Evolutionary conservation across 1,140 invertebrate genomes (phyloP), one percentile per base, ranked within the genome.

Genomic region (Zophobas morio): DNA sequence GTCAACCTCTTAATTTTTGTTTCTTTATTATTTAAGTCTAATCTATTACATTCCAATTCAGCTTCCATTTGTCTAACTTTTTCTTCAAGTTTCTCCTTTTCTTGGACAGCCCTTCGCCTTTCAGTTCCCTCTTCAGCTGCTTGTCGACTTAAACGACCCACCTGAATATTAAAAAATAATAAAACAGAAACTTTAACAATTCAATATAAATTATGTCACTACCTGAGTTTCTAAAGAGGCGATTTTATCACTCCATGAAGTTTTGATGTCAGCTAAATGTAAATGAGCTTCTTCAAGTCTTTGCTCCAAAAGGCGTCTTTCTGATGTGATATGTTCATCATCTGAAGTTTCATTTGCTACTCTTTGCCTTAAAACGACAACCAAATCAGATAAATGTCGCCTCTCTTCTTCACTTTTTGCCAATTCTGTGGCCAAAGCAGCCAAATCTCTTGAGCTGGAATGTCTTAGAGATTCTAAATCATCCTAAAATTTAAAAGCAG

Each of bases 161-260:
- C 92, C 90, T 91, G 86, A 77, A 20, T 20, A 20, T 20, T 20
- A 20, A 84, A 78, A 54, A 35, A 74, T 54, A 60, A 34, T 54
- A 54, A 54, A 54, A 51, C 8, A 51, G 0, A 73, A 35, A 4
- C 20, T 20, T 20, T 20, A 20, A 20, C 20, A 20, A 20, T 20
- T 20, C 20, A 20, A 20, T 20, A 20, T 20, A 20, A 20, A 40
- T 70, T 1, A 70, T 39, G 6, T 40, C 84, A 76, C 85, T 47
- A 94, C 93, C 89, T 97, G 95, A 2, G 94, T 95, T 85, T 96
- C 95, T 6, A 96, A 84, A 2, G 93, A 92, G 2, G 94, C 92
- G 79, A 96, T 96, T 85, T 96, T 95, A 35, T 93, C 92, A 82
- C 94, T 96, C 96, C 95, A 96, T 0, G 94, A 94, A 1, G 94